Base-by-base conservation (phyloP, 2,888 invertebrate genomes). In the Tuta absoluta region DNA sequence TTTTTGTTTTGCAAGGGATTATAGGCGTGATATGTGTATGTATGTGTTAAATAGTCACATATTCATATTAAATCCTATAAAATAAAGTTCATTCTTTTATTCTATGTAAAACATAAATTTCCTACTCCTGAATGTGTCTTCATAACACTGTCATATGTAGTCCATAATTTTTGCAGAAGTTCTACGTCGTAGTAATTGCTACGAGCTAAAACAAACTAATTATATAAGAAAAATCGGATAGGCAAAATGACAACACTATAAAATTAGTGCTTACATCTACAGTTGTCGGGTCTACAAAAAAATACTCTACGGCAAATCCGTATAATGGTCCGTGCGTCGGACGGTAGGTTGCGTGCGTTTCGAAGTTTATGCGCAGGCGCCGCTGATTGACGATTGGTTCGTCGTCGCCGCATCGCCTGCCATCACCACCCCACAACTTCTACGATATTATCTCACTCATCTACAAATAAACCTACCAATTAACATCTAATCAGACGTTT, bases 371-470 rank as follows among this genome's bases (percentile, higher is more conserved):
- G 66, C 67, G 68, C 70, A 71, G 68, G 67, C 72, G 58, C 33
- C 66, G 61, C 65, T 65, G 66, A 67, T 84, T 79, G 80, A 85
- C 79, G 79, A 80, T 75, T 75, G 74, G 78, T 79, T 78, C 72
- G 28, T 41, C 70, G 74, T 56, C 56, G 56, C 71, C 73, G 59
- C 68, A 74, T 73, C 74, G 14, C 71, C 79, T 79, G 38, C 74
- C 45, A n/a, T 17, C 45, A 19, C 78, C 72, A 71, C 78, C 80
- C 81, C 73, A 75, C 74, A 71, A 77, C 78, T 78, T 80, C 80
- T 81, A 79, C 78, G 78, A 78, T 76, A 71, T 73, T 69, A 71
- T 71, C 69, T 24, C 67, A 78, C 77, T 77, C 67, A 72, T 74
- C 70, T 70, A 63, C 73, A 75, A 73, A 79, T 81, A 77, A 78